Conservation (phyloP, 2,113 vertebrate genomes). For the Erythrolamprus reginae region DNA sequence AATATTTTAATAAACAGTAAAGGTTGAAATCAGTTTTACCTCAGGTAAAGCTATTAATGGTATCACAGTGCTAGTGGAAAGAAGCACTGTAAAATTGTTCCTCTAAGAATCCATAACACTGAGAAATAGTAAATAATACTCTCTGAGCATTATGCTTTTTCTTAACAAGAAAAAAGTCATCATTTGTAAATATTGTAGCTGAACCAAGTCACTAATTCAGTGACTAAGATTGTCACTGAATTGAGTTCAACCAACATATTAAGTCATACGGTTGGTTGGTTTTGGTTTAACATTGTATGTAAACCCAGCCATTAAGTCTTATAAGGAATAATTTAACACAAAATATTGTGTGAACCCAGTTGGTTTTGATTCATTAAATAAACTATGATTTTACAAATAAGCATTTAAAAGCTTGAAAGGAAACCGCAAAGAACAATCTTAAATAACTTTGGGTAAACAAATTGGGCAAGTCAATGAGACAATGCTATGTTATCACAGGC, state of each 20-base stretch:
- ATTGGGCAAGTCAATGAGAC: neutral
- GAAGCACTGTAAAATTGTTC: constrained; percentile 41
- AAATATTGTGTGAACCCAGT: neutral
- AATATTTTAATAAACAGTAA: constrained; percentile 70
- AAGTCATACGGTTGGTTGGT: neutral
- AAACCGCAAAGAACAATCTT: neutral
- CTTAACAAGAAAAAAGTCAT: constrained; percentile 49
- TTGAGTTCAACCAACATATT: neutral
- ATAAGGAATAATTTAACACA: neutral
- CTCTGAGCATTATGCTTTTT: constrained; percentile 45
- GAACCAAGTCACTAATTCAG: neutral
- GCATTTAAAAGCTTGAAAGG: neutral
- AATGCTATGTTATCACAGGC: neutral
- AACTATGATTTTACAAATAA: neutral
- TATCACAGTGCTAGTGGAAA: constrained; percentile 56
- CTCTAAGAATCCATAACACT: constrained; percentile 35
- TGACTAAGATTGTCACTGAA: neutral
- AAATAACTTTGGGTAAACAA: neutral
- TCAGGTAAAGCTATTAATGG: constrained; percentile 56
- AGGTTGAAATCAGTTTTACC: constrained; percentile 52
- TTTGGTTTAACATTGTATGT: neutral
- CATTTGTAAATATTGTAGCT: neutral
- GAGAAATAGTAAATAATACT: constrained; percentile 38
- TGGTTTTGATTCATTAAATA: neutral
- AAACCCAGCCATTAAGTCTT: neutral